Conservation (phyloP, 2,888 invertebrate genomes). For the Onchidella celtica region DNA sequence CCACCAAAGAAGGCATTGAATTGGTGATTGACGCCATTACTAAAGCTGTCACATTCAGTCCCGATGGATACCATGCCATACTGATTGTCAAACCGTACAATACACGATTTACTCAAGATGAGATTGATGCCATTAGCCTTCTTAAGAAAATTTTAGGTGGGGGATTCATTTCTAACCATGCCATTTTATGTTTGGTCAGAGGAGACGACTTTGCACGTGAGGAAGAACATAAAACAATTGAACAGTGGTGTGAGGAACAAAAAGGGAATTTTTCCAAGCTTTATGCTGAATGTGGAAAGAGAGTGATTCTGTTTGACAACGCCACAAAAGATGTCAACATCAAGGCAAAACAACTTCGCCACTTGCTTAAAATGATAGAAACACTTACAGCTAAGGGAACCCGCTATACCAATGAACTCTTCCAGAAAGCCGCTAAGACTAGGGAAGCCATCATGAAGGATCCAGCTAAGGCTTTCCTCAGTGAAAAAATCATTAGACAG, state of each 20-base stretch:
- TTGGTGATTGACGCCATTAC: too few relatives aligned
- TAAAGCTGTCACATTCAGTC: too few relatives aligned
- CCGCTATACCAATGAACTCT: not conserved
- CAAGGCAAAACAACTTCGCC: not conserved
- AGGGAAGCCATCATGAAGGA: too few relatives aligned
- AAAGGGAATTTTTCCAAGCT: not conserved
- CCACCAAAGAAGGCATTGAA: too few relatives aligned
- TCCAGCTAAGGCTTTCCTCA: too few relatives aligned
- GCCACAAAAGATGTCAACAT: not conserved
- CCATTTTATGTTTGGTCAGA: not conserved
- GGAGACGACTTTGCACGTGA: not conserved
- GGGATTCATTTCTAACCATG: not conserved
- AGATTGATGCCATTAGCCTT: not conserved
- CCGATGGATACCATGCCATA: not conserved
- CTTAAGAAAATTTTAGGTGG: not conserved
- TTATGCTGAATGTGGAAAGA: not conserved
- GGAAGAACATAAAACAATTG: not conserved
- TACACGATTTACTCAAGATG: not conserved
- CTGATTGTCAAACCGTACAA: too few relatives aligned
- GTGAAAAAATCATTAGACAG: too few relatives aligned
- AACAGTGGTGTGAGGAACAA: not conserved
- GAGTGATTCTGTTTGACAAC: not conserved
- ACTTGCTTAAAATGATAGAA: not conserved
- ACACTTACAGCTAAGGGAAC: not conserved
- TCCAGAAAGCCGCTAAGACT: not conserved